Conservation (phyloP, 2,888 invertebrate species). For the Agriotes lineatus region DNA sequence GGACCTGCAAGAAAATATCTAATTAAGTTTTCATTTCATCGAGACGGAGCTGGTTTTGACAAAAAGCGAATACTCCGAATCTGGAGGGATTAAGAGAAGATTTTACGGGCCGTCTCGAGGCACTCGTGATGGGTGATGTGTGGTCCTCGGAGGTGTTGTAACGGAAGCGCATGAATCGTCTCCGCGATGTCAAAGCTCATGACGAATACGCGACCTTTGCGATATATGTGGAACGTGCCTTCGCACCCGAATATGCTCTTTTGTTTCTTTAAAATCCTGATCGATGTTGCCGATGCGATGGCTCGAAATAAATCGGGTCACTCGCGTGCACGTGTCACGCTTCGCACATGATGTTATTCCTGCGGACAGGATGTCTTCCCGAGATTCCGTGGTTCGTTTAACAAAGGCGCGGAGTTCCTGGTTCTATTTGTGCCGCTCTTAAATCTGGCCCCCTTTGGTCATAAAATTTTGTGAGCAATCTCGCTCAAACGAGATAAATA, state of each 20-base stretch:
- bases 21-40: no score
- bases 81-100: no score
- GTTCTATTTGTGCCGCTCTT: no score
- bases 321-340: slow-evolving; percentile 8
- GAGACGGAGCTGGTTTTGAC: no score
- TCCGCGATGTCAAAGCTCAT: slow-evolving; percentile 32
- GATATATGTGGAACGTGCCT: slow-evolving; percentile 22
- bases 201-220: slow-evolving; percentile 20
- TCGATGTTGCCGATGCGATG: slow-evolving; percentile 2
- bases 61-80: no score
- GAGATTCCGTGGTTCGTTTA: no score
- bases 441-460: no score
- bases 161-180: slow-evolving; percentile 32
- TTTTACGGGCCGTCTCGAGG: slow-evolving; percentile 23
- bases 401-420: no score
- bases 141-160: slow-evolving; percentile 30
- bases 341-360: neutral
- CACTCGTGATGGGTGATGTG: slow-evolving; percentile 28
- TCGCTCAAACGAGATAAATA: no score
- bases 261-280: slow-evolving; percentile 5
- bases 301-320: slow-evolving; percentile 17
- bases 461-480: no score
- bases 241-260: slow-evolving; percentile 9
- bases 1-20: no score
- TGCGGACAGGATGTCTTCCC: neutral